Percentiles rank a stretch among this genome's conserved stretches.
phyloP scores from a whole-genome alignment of 2,888 invertebrate species.

The Chrysina gloriosa region DNA sequence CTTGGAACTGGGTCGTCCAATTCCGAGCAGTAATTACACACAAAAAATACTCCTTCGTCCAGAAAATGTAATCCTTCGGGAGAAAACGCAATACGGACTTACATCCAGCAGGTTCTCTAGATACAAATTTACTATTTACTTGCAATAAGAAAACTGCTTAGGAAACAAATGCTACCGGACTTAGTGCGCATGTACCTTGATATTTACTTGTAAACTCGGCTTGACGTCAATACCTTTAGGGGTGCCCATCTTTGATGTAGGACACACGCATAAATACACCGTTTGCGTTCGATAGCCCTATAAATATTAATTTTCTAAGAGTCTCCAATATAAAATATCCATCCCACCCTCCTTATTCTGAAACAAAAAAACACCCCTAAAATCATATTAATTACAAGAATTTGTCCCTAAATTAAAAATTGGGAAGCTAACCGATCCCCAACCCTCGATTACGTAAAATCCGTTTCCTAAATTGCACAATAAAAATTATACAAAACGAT shows the following conservation, averaged over 20 bases:
- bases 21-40: slow-evolving; percentile 37
- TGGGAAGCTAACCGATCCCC: too few relatives aligned
- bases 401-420: too few relatives aligned
- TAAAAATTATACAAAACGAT: too few relatives aligned
- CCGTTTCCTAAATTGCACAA: too few relatives aligned
- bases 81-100: not conserved
- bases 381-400: too few relatives aligned
- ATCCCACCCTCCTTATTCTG: too few relatives aligned
- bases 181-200: slow-evolving; percentile 39
- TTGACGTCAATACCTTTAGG: slow-evolving; percentile 45
- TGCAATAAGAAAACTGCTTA: slow-evolving; percentile 1
- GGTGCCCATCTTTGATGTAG: slow-evolving; percentile 31
- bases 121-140: not conserved
- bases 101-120: not conserved
- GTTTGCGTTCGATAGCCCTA: not conserved
- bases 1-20: slow-evolving; percentile 45
- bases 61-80: not conserved
- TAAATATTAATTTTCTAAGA: slow-evolving; percentile 7
- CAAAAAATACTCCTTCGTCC: slow-evolving; percentile 16
- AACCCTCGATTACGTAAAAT: too few relatives aligned
- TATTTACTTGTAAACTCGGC: slow-evolving; percentile 45
- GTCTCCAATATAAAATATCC: not conserved
- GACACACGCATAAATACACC: not conserved
- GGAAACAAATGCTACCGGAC: not conserved
- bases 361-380: too few relatives aligned